phyloP scores from a whole-genome alignment of 2,888 invertebrate species.

The Sturmia bella region DNA sequence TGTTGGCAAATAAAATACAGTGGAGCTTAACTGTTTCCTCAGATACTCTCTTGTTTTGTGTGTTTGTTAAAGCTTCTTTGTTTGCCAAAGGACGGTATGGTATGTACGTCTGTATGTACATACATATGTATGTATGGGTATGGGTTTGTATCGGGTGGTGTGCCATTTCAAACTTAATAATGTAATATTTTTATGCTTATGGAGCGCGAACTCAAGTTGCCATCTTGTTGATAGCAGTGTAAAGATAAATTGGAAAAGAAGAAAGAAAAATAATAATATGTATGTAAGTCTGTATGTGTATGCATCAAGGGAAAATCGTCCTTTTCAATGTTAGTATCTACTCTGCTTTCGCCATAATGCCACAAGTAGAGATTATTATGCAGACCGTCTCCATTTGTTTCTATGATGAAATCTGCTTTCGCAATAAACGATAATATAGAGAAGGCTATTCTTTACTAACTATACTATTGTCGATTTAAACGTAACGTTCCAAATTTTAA shows the following conservation, averaged over 20 bases:
- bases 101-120: slow-evolving; percentile 55
- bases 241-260: slow-evolving; percentile 75
- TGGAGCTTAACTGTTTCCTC: slow-evolving; percentile 40
- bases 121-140: slow-evolving; percentile 56
- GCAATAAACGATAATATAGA: too few species aligned
- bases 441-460: too few species aligned
- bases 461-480: too few species aligned
- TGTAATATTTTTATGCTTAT: slow-evolving; percentile 75
- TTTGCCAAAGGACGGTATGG: slow-evolving; percentile 16
- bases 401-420: too few species aligned
- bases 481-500: too few species aligned
- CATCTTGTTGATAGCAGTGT: slow-evolving; percentile 82
- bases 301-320: not conserved
- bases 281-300: too few species aligned
- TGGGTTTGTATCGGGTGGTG: slow-evolving; percentile 54
- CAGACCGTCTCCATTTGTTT: too few species aligned
- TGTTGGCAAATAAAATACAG: slow-evolving; percentile 58
- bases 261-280: slow-evolving; percentile 16
- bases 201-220: slow-evolving; percentile 82
- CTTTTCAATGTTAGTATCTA: too few species aligned
- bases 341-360: too few species aligned
- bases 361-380: too few species aligned
- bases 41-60: not conserved
- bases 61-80: slow-evolving; percentile 20
- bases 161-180: slow-evolving; percentile 35